phyloP scores from a whole-genome alignment of 53 echinoderm and acorn worm genomes.

The Hippasteria phrygiana region DNA sequence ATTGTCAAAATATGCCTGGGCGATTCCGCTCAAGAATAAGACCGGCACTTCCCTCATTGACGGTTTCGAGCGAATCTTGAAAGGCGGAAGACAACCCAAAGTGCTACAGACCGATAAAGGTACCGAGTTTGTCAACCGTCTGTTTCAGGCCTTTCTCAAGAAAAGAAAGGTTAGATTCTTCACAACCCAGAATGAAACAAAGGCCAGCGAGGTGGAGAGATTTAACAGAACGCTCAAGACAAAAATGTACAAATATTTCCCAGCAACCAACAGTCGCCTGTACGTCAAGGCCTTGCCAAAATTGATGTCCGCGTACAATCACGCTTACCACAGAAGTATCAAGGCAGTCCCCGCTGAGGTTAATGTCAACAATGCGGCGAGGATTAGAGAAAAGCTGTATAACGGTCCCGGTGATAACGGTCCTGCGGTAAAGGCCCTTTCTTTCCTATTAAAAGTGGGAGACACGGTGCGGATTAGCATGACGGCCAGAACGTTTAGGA shows the following conservation, averaged over 20 bases:
- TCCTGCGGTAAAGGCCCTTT: too few species aligned
- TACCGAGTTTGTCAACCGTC: slow-evolving; percentile 72
- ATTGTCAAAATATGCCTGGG: slow-evolving; percentile 79
- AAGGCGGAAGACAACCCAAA: slow-evolving; percentile 18
- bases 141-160: slow-evolving; percentile 67
- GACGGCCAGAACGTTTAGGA: slow-evolving; percentile 31
- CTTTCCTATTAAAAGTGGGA: slow-evolving; percentile 23
- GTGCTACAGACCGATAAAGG: slow-evolving; percentile 68
- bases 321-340: slow-evolving; percentile 56
- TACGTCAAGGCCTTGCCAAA: slow-evolving; percentile 25
- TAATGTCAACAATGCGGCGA: slow-evolving; percentile 3
- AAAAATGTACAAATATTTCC: slow-evolving; percentile 59
- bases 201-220: slow-evolving; percentile 62
- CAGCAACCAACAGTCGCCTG: slow-evolving; percentile 9
- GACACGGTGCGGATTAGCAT: slow-evolving; percentile 63
- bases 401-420: not conserved
- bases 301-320: slow-evolving; percentile 53
- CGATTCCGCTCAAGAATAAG: slow-evolving; percentile 71
- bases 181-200: slow-evolving; percentile 65
- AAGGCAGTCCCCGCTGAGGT: not conserved
- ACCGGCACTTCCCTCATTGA: not conserved
- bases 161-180: slow-evolving; percentile 54
- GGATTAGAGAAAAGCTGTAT: slow-evolving; percentile 10
- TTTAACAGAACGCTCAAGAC: slow-evolving; percentile 52
- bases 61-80: slow-evolving; percentile 2